Evolutionary conservation across 2,888 invertebrate genomes (phyloP).

Genomic region (Penaeus monodon): DNA sequence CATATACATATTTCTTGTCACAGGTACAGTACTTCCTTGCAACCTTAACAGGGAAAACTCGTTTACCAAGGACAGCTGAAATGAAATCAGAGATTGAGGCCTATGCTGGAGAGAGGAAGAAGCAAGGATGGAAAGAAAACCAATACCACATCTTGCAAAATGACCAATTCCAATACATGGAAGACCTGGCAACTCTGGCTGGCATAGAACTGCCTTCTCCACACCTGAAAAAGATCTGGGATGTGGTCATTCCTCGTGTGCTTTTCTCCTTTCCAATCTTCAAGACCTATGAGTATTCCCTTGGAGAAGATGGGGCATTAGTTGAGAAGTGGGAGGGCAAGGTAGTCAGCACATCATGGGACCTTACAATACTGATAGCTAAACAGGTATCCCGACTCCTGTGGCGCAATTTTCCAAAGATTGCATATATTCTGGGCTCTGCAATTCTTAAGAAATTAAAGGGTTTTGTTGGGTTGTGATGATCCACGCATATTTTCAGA

Average conservation of each 20-base stretch:
- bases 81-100: slow-evolving; percentile 33
- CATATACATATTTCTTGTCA: not conserved
- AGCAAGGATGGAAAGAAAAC: slow-evolving; percentile 22
- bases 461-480: too few species aligned
- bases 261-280: slow-evolving; percentile 37
- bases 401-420: slow-evolving; percentile 31
- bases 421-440: slow-evolving; percentile 22
- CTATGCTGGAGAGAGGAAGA: slow-evolving; percentile 9
- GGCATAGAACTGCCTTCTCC: slow-evolving; percentile 28
- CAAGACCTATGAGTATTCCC: slow-evolving; percentile 41
- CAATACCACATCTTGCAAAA: slow-evolving; percentile 49
- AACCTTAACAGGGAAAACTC: slow-evolving; percentile 33
- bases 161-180: slow-evolving; percentile 52
- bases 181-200: slow-evolving; percentile 47
- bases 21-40: slow-evolving; percentile 57
- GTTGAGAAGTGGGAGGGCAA: slow-evolving; percentile 17
- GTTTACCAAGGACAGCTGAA: slow-evolving; percentile 26
- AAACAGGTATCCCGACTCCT: slow-evolving; percentile 8
- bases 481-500: too few species aligned
- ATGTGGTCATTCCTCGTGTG: slow-evolving; percentile 31
- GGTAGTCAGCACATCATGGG: slow-evolving; percentile 15
- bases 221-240: slow-evolving; percentile 27
- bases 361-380: slow-evolving; percentile 1
- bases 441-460: not conserved
- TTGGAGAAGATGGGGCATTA: slow-evolving; percentile 25